phyloP scores from a whole-genome alignment of 2,888 invertebrate genomes.

The Steinernema scapterisci region DNA sequence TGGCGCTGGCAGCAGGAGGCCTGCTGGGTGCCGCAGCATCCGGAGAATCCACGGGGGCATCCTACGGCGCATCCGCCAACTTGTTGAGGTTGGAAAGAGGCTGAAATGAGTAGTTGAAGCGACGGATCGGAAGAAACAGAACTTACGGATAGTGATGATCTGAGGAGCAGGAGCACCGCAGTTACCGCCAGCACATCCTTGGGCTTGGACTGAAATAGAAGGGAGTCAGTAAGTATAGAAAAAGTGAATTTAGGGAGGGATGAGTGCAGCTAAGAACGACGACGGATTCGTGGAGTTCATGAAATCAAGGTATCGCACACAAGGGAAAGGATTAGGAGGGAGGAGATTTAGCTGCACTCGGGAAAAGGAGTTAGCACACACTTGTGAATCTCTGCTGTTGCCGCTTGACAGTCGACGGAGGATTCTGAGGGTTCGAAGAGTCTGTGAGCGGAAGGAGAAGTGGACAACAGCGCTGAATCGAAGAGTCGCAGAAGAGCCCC shows the following conservation, averaged over 20 bases:
- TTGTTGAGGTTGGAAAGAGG: not conserved
- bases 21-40: conserved; percentile 38
- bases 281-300: too few species aligned
- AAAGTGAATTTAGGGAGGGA: not conserved
- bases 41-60: conserved; percentile 42
- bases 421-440: conserved; percentile 38
- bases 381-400: conserved; percentile 36
- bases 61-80: conserved; percentile 34
- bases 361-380: conserved; percentile 36
- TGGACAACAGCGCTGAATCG: conserved; percentile 60
- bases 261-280: conserved; percentile 12
- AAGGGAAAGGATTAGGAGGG: conserved; percentile 25
- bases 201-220: not conserved
- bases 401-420: not conserved
- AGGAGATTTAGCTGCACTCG: conserved; percentile 23
- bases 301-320: not conserved
- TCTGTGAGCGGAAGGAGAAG: conserved; percentile 59
- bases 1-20: conserved; percentile 36
- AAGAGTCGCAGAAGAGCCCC: conserved; percentile 60
- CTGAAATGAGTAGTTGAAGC: not conserved
- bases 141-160: conserved; percentile 56
- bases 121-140: not conserved
- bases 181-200: not conserved
- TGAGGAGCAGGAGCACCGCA: conserved; percentile 47
- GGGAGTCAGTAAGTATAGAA: too few species aligned